A percentile compares a stretch with the other conserved stretches of the same genome.
Evolutionary conservation across 2,113 vertebrate genomes (phyloP).

Genomic region (Ia io): DNA sequence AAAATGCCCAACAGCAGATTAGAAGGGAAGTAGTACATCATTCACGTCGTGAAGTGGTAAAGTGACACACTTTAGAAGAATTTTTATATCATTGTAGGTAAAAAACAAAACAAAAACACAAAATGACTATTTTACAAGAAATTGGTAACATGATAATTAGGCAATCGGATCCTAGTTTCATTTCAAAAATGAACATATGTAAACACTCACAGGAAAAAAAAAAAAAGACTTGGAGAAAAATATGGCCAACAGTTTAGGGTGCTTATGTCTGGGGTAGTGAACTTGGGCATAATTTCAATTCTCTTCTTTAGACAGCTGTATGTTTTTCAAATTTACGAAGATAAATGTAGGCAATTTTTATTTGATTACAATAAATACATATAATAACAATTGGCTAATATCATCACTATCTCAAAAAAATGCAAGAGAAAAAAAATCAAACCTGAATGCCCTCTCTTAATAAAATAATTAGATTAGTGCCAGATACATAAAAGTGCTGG

Average conservation of each 20-base stretch:
- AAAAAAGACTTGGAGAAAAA: not conserved
- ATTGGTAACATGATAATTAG: not conserved
- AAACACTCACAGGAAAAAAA: not conserved
- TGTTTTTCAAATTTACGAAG: conserved; percentile 24
- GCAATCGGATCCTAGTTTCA: not conserved
- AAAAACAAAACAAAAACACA: not conserved
- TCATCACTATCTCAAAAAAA: not conserved
- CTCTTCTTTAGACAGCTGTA: not conserved
- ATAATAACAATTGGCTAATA: not conserved
- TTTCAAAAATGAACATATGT: not conserved
- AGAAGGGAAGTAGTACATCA: not conserved
- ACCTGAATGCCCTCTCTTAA: not conserved
- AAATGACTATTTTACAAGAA: not conserved
- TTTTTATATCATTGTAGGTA: conserved; percentile 15
- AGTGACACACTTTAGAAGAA: not conserved
- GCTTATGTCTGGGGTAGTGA: not conserved
- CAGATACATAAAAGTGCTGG: not conserved
- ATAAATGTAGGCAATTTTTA: not conserved
- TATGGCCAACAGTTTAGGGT: not conserved
- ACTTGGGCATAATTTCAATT: not conserved
- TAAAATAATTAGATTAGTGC: not conserved
- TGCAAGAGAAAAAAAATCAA: not conserved
- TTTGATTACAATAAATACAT: not conserved
- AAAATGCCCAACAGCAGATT: not conserved
- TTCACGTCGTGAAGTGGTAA: not conserved